A percentile compares a stretch with the other conserved stretches of the same genome.
Evolutionary conservation across 2,113 vertebrate species (phyloP).

Genomic region (Chionomys nivalis): DNA sequence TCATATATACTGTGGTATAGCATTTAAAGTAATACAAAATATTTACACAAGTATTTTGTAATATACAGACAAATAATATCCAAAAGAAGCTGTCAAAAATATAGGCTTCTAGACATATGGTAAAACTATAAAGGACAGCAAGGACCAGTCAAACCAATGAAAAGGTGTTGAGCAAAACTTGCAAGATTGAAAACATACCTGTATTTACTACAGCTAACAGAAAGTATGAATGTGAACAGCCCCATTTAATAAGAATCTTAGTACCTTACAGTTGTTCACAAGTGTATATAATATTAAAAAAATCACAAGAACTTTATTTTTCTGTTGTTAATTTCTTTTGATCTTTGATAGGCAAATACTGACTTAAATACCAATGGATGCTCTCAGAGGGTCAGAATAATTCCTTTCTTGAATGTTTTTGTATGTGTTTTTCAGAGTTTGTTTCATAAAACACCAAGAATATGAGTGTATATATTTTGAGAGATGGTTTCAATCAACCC

Average conservation of each 20-base stretch:
- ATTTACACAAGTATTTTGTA: neutral
- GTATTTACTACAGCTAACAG: neutral
- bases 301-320: neutral
- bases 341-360: neutral
- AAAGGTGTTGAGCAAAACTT: neutral
- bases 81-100: neutral
- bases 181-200: neutral
- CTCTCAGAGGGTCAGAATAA: neutral
- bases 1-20: too few species aligned
- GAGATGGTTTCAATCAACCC: neutral
- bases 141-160: neutral
- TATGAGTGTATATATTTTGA: neutral
- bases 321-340: conserved; percentile 21
- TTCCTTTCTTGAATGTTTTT: neutral
- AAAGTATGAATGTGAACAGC: neutral
- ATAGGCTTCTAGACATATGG: neutral
- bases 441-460: neutral
- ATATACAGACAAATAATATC: neutral
- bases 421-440: neutral
- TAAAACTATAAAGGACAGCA: neutral
- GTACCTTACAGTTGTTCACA: neutral
- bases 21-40: neutral
- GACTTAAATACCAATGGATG: neutral
- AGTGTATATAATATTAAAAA: neutral
- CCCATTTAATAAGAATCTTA: neutral